Conservation (phyloP, 2,113 vertebrate species). For the Halichoeres trimaculatus region DNA sequence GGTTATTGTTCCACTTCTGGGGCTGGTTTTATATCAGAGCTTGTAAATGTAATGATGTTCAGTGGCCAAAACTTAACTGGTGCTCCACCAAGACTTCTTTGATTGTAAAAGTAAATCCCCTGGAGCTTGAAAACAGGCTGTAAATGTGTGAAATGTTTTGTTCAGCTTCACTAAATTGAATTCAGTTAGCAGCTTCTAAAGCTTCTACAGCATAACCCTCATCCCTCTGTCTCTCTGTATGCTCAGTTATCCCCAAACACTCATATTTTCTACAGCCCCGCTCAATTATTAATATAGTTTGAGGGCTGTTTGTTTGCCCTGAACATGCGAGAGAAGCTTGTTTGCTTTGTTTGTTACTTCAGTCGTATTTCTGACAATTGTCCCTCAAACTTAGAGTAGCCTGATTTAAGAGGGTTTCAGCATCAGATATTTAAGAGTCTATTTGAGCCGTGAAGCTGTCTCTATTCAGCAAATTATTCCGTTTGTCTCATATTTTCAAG, state of each 20-base stretch:
- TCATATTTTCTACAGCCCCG: neutral
- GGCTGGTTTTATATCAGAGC: constrained; percentile 28
- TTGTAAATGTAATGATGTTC: constrained; percentile 32
- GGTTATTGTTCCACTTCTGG: constrained; percentile 47
- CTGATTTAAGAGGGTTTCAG: neutral
- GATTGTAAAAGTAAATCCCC: constrained; percentile 21
- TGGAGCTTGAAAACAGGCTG: constrained; percentile 1
- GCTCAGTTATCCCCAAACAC: neutral
- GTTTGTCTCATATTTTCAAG: no score
- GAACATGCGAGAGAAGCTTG: neutral
- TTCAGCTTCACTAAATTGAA: constrained; percentile 4
- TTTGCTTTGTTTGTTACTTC: neutral
- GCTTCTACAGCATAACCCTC: neutral
- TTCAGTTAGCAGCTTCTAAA: neutral
- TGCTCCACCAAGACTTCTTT: neutral
- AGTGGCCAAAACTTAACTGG: neutral
- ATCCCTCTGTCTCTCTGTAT: neutral
- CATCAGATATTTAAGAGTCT: no score
- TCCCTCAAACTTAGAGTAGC: neutral
- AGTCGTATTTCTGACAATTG: neutral
- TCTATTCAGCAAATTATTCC: no score
- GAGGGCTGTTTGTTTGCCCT: neutral
- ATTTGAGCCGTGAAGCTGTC: no score
- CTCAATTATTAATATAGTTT: neutral
- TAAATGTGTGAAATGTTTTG: neutral